These are phyloP conservation scores for Ciona savignyi DNA, from an alignment of 23 tunicate genomes.

Conservation along the genomic window DNA sequence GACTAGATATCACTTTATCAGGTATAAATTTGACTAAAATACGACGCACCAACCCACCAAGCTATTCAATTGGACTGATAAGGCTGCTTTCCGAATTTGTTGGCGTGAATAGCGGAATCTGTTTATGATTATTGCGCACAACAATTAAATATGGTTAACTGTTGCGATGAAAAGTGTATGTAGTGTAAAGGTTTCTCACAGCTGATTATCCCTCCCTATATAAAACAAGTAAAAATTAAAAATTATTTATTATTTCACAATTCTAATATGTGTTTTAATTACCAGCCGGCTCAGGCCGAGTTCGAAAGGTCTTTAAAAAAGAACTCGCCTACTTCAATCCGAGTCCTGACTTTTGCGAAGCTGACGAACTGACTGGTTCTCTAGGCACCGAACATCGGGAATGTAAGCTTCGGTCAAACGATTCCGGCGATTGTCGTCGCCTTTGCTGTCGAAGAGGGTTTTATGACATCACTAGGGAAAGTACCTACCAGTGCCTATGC, in stretches of 20 bases:
- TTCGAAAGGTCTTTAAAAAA: constrained; percentile 30
- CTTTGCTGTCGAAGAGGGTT: constrained; percentile 44
- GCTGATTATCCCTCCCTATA: too few species aligned
- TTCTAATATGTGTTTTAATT: too few species aligned
- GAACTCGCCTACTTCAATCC: constrained; percentile 21
- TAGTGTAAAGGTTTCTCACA: too few species aligned
- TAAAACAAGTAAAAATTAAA: too few species aligned
- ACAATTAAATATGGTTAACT: too few species aligned
- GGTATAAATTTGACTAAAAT: neutral
- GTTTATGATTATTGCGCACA: too few species aligned
- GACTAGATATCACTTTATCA: neutral
- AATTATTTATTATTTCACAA: too few species aligned
- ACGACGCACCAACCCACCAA: too few species aligned
- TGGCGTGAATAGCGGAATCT: too few species aligned
- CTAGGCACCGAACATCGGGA: constrained; percentile 31
- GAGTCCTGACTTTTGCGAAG: constrained; percentile 34
- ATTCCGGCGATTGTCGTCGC: constrained; percentile 22
- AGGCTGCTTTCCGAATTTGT: too few species aligned
- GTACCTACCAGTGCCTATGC: neutral
- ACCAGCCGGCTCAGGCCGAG: constrained; percentile 10
- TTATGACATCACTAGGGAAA: neutral
- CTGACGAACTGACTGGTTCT: constrained; percentile 9
- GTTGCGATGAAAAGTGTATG: too few species aligned
- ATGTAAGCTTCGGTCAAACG: constrained; percentile 12
- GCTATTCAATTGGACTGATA: too few species aligned